These are phyloP conservation scores for Nemapogon koenigi DNA, from an alignment of 2,888 invertebrate species.

Conservation along the genomic window DNA sequence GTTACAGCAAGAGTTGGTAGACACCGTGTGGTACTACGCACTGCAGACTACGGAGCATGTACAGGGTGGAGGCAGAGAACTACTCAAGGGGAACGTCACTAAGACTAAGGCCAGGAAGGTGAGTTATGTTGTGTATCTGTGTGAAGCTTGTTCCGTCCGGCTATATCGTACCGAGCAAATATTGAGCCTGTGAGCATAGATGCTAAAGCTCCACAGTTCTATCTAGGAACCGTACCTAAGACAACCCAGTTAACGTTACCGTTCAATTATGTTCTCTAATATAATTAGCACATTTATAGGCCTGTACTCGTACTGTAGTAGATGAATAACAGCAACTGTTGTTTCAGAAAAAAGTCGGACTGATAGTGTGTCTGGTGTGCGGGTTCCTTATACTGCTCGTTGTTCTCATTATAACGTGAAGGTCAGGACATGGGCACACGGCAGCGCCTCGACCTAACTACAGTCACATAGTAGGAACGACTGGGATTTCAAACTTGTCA, in stretches of 20 bases:
- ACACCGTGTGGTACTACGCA: slow-evolving; percentile 72
- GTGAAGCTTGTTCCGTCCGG: too few relatives aligned
- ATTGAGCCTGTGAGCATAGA: too few relatives aligned
- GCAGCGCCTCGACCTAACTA: background rate
- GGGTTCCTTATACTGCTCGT: slow-evolving; percentile 42
- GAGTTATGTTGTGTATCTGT: too few relatives aligned
- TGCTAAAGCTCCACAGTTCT: too few relatives aligned
- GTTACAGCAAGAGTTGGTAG: slow-evolving; percentile 70
- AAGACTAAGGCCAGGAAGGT: slow-evolving; percentile 61
- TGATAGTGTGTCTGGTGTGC: slow-evolving; percentile 36
- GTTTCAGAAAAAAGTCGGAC: slow-evolving; percentile 46
- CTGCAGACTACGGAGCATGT: slow-evolving; percentile 66
- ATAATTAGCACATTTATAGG: too few relatives aligned
- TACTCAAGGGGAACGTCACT: slow-evolving; percentile 56
- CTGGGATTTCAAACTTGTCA: too few relatives aligned
- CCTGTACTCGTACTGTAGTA: too few relatives aligned
- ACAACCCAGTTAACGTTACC: too few relatives aligned
- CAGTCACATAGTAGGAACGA: too few relatives aligned
- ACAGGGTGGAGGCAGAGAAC: slow-evolving; percentile 58
- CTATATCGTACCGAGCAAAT: too few relatives aligned
- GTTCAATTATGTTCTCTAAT: too few relatives aligned
- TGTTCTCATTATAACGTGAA: slow-evolving; percentile 36
- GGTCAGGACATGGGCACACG: background rate
- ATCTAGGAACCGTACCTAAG: background rate
- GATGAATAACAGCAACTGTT: too few relatives aligned